Evolutionary conservation across 37 sponge, comb jelly and placozoan species (phyloP), one percentile per base, ranked within the genome.

Genomic region (Bolinopsis microptera): DNA sequence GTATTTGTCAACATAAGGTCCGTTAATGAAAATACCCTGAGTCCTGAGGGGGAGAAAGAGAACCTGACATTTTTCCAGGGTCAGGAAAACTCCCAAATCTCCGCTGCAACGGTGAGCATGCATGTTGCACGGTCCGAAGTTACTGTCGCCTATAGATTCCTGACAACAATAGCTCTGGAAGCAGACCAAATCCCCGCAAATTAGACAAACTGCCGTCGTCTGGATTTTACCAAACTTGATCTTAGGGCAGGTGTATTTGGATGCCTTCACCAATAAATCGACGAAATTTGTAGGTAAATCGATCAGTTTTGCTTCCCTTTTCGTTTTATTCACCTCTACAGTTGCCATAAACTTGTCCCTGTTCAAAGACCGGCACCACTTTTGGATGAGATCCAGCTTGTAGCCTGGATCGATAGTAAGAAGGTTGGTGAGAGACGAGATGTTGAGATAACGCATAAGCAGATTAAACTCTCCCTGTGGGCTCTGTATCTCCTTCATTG

Each of bases 1-100:
- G 22, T 86, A 86, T 40, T 86, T 86, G 90, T 86, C 90, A 13
- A 86, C 90, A 27, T 86, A 86, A 23, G 90, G 90, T 41, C 90
- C 90, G 61, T 26, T 86, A 39, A 86, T 39, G 61, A 41, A 41
- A n/a, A 33, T 21, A 0, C 90, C 90, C 48, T 86, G 90, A n/a
- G 90, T 86, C 3, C 90, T 22, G 8, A 86, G 90, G 18, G 90
- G 90, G 21, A 86, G 90, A 21, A 86, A 27, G 41, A 86, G 90
- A 1, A 86, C 90, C 31, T 86, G 90, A 27, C 61, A 86, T 40
- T 40, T 86, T 23, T 86, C 90, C 41, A 86, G 90, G 24, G 90
- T 86, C 8, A 86, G 61, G 90, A 86, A 86, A 24, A 86, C 35
- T 25, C 90, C 90, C 24, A 86, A 48, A 41, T 39, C 41, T 5